Conservation (phyloP, 2,888 invertebrate genomes). For the Pardosa pseudoannulata region DNA sequence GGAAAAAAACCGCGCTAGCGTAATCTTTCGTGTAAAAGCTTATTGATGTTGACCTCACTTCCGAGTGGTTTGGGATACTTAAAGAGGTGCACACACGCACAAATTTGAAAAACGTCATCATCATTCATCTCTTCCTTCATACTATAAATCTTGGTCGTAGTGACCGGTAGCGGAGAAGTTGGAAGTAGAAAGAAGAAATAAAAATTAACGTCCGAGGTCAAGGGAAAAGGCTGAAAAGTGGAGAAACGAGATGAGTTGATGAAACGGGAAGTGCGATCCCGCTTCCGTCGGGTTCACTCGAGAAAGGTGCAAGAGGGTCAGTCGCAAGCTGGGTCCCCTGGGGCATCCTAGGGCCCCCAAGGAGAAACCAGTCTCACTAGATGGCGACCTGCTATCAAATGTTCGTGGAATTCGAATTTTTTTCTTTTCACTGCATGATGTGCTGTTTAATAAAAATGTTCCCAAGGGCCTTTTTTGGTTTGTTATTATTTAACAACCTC, state of each 20-base stretch:
- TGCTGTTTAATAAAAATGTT: too few species aligned
- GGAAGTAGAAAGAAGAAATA: not conserved
- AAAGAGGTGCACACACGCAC: not conserved
- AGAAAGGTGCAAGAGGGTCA: conserved; percentile 19
- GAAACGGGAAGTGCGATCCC: conserved; percentile 1
- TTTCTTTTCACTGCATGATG: too few species aligned
- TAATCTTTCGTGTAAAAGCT: too few species aligned
- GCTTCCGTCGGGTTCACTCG: conserved; percentile 5
- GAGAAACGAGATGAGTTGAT: conserved; percentile 7
- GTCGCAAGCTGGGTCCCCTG: not conserved
- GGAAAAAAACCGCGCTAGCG: too few species aligned
- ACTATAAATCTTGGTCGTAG: not conserved
- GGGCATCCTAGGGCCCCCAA: not conserved
- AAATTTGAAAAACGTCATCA: too few species aligned
- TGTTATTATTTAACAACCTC: too few species aligned
- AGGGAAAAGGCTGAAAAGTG: not conserved
- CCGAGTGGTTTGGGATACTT: not conserved
- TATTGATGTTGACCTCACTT: not conserved
- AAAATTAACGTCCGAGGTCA: not conserved
- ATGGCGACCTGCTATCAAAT: not conserved
- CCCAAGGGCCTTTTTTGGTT: too few species aligned
- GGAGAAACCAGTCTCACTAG: conserved; percentile 9
- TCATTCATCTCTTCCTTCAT: too few species aligned
- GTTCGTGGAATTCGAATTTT: not conserved
- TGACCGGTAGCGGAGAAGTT: not conserved